Percentiles rank a stretch among this genome's conserved stretches.
These are phyloP conservation scores for Teleopsis dalmanni DNA, from an alignment of 1,140 invertebrate genomes.

Conservation along the genomic window DNA sequence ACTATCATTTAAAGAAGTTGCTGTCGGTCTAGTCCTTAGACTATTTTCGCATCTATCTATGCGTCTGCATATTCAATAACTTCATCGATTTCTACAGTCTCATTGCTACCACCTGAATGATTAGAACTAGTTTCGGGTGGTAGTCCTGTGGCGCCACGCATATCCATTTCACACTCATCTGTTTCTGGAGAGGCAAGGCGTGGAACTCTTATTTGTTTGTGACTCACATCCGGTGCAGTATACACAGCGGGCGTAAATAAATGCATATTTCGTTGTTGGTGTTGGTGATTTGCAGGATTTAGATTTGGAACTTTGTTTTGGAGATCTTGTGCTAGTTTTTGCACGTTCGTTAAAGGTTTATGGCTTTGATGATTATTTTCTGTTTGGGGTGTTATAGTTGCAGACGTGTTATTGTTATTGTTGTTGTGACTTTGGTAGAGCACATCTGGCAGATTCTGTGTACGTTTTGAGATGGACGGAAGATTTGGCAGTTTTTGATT, in stretches of 20 bases:
- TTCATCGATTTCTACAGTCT: conserved; percentile 41
- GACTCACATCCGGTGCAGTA: conserved; percentile 9
- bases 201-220: conserved; percentile 7
- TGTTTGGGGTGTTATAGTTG: background rate
- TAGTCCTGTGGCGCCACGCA: conserved; percentile 22
- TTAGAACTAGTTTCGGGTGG: conserved; percentile 30
- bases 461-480: conserved; percentile 13
- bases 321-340: conserved; percentile 27
- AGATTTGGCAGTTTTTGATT: conserved; percentile 7
- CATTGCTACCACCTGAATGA: conserved; percentile 43
- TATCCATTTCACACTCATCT: conserved; percentile 26
- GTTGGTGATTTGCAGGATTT: conserved; percentile 23
- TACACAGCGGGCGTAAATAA: conserved; percentile 14
- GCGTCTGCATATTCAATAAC: conserved; percentile 38
- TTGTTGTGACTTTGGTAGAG: background rate
- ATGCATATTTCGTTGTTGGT: conserved; percentile 20
- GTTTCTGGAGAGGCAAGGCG: conserved; percentile 7
- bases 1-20: background rate
- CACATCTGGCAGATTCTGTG: conserved; percentile 12
- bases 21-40: background rate
- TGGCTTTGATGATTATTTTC: conserved; percentile 1
- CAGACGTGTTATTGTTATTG: conserved; percentile 3
- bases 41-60: background rate
- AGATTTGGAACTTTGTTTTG: conserved; percentile 24
- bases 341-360: conserved; percentile 21